Evolutionary conservation across 2,797 vertebrate species (phyloP), one percentile per base, ranked within the genome.

Genomic region (Thamnophis elegans): DNA sequence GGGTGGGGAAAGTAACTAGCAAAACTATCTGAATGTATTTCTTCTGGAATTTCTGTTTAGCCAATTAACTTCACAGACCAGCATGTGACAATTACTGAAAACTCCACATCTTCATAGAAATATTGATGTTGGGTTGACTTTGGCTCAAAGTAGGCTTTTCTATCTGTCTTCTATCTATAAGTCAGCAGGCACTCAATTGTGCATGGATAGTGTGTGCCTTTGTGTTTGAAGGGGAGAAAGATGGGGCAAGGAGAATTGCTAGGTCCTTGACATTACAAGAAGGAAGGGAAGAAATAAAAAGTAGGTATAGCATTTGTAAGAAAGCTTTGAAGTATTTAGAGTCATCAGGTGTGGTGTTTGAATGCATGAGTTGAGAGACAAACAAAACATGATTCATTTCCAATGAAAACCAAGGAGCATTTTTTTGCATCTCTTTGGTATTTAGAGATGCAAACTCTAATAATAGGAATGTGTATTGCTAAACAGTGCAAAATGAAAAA

Each of bases 271-370:
- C 25, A 93, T 55, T 91, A 42, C 60, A 97, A 73, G 13, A 54
- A 68, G 89, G 94, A 58, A 0, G 0, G 11, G 10, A n/a, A 93
- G 91, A 58, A 78, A 93, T 92, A 90, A 82, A 90, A 92, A 93
- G 59, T 94, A 87, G 58, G n/a, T 95, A 53, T 56, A 90, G 42
- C 25, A 91, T 2, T 1, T 91, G 22, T 12, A 95, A 91, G 58
- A 94, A 93, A 93, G 92, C 25, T 86, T 62, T 93, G 89, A 62
- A 88, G 73, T 88, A 95, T 36, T 58, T 93, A 58, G 26, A 92
- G 59, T 91, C 90, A 94, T 96, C 95, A 94, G 96, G 68, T 60
- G 25, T 78, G 62, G 82, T 32, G 91, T 47, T 85, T 92, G 56
- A 91, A 94, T 93, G 91, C 32, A 54, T 92, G 62, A 54, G 82